Base-by-base conservation (phyloP, 2,797 vertebrate genomes). In the Mycteria americana region DNA sequence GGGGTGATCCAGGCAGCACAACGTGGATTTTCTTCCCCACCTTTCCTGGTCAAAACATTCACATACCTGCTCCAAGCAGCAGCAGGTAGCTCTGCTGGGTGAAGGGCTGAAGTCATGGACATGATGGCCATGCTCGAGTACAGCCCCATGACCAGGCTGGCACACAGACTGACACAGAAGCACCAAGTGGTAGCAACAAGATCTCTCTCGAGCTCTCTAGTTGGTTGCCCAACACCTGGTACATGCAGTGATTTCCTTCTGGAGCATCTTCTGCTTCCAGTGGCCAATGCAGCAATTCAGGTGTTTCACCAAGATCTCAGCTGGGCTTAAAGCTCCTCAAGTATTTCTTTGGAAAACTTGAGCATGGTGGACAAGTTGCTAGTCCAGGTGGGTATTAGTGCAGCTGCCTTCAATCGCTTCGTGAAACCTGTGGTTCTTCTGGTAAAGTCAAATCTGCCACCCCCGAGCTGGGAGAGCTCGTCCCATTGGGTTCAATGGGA, bases 391-490 rank as follows among this genome's bases (percentile, higher is more conserved):
- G 28, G 62, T 28, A 23, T 37, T 43, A 37, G 56, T 12, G 37
- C 51, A 31, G 37, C 45, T 27, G 25, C 30, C 25, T 46, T 59
- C 25, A 9, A 6, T 22, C 1, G 0, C 23, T 62, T 45, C 0
- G 1, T 23, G 45, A 76, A 70, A 70, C 57, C 51, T 59, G 50
- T 35, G 4, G 30, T 35, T 70, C 31, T 63, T 43, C 65, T 46
- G 45, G 22, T 41, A 27, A 70, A 63, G 68, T 28, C 23, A 62
- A 62, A 56, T 22, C 46, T 77, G 39, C 18, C 65, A 43, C 45
- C 30, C 2, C 12, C 0, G 0, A 51, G 31, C 23, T 24, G 18
- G 27, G 46, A 37, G 12, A 35, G 39, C n/a, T 88, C 10, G 1
- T 60, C 39, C 21, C 22, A 4, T 33, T 15, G 27, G 27, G 16